Evolutionary conservation across 2,888 invertebrate genomes (phyloP).

Genomic region (Epistrophe grossulariae): DNA sequence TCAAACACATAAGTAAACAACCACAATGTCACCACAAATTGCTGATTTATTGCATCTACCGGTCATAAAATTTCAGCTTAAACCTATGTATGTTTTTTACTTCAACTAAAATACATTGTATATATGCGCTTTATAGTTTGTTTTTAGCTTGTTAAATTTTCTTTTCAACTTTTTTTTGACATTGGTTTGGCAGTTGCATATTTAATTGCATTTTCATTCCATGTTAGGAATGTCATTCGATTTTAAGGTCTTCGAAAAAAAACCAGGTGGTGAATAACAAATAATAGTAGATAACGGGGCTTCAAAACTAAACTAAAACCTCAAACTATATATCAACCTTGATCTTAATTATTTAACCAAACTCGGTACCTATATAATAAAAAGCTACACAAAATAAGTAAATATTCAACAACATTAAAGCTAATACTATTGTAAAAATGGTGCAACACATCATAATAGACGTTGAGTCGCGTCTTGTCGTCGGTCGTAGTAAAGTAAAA

Average conservation of each 20-base stretch:
- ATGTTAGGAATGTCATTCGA: conserved; percentile 18
- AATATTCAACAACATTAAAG: conserved; percentile 2
- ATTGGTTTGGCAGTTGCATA: conserved; percentile 41
- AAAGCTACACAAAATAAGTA: not conserved
- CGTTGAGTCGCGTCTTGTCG: not conserved
- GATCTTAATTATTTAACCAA: conserved; percentile 37
- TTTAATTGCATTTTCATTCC: conserved; percentile 25
- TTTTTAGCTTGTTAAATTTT: not conserved
- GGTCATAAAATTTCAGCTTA: conserved; percentile 4
- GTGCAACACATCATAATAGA: not conserved
- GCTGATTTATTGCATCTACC: conserved; percentile 27
- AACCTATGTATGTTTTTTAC: not conserved
- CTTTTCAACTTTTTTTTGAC: conserved; percentile 17
- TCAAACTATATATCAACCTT: conserved; percentile 28
- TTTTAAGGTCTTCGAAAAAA: conserved; percentile 3
- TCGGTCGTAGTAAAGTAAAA: not conserved
- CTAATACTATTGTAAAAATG: not conserved
- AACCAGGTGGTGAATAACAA: conserved; percentile 16
- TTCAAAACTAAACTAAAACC: conserved; percentile 27
- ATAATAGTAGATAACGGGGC: not conserved
- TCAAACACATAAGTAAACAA: conserved; percentile 30
- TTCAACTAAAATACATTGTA: not conserved
- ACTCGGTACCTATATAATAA: not conserved
- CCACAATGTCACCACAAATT: conserved; percentile 24
- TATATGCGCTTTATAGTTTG: conserved; percentile 4